phyloP scores from a whole-genome alignment of 1,140 invertebrate genomes.

The Magallana gigas region DNA sequence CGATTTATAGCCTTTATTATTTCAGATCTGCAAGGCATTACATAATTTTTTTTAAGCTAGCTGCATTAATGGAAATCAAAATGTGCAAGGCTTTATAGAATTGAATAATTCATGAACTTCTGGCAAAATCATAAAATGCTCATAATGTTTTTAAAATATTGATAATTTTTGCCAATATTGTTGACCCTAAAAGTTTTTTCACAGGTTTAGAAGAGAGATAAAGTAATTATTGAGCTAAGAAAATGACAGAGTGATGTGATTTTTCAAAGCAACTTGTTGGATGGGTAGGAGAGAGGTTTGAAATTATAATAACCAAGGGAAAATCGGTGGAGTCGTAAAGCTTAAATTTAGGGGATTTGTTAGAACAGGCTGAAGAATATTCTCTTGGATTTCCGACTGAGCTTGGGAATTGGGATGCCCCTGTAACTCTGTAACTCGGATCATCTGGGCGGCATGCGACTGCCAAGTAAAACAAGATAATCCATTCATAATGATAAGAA shows the following conservation, averaged over 20 bases:
- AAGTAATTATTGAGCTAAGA: neutral
- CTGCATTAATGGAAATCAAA: conserved; percentile 29
- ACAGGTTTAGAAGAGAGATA: neutral
- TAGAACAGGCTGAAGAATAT: neutral
- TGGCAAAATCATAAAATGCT: conserved; percentile 11
- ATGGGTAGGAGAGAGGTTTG: neutral
- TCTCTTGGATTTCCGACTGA: neutral
- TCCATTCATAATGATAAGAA: neutral
- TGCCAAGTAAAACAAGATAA: neutral
- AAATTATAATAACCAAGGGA: neutral
- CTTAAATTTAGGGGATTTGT: neutral
- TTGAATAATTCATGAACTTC: conserved; percentile 24
- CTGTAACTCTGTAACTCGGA: neutral
- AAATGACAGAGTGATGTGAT: neutral
- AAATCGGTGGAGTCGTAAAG: neutral
- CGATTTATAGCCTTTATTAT: conserved; percentile 22
- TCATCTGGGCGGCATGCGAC: neutral
- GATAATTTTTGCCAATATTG: conserved; percentile 10
- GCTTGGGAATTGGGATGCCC: neutral
- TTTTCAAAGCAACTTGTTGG: conserved; percentile 16
- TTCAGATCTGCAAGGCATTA: conserved; percentile 28
- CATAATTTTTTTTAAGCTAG: neutral
- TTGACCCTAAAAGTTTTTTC: conserved; percentile 5
- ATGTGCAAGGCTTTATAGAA: conserved; percentile 15
- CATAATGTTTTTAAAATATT: neutral